Base-by-base conservation (phyloP, 2,888 invertebrate species). In the Rhopalosiphum nymphaeae region DNA sequence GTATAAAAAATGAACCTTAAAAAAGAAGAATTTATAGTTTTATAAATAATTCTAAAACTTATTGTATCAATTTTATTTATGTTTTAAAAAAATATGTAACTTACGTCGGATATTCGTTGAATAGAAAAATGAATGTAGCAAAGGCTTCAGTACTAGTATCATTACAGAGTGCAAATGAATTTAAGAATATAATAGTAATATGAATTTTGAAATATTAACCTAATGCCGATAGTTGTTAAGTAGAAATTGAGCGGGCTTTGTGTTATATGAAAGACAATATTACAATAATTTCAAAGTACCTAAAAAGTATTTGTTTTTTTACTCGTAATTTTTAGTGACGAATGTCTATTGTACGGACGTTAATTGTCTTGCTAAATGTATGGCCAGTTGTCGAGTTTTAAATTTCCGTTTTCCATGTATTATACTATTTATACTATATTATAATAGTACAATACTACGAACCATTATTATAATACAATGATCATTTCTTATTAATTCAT, bases 1-100 rank as follows among this genome's bases (percentile, higher is more conserved):
- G 21, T 7, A 78, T 36, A 36, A 21, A 36, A 21, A 36, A 78
- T 78, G 7, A 21, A 78, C 36, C 21, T 78, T 78, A 36, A 78
- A 78, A 78, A 36, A 78, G 78, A 36, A 78, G 78, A 78, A 78
- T 78, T 78, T 78, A 67, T 78, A 78, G 78, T 78, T 78, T 21
- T 78, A 78, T 78, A 36, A 78, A 78, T 78, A 78, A 78, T 78
- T 78, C 36, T 78, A 78, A 78, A 78, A 78, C 21, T 21, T 78
- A 78, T 78, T 78, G 36, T 78, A 21, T 21, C 36, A 78, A 78
- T 78, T 36, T 36, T 36, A 78, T 78, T 78, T 36, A 67, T 67
- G 78, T 36, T 36, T 78, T n/a, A 78, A 9, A 67, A 78, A 78
- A 78, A 78, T 36, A 78, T 25, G 36, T 1, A 78, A 78, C 78